These are phyloP conservation scores for Petrocephalus sullivani DNA, from an alignment of 2,797 vertebrate species.

Conservation along the genomic window DNA sequence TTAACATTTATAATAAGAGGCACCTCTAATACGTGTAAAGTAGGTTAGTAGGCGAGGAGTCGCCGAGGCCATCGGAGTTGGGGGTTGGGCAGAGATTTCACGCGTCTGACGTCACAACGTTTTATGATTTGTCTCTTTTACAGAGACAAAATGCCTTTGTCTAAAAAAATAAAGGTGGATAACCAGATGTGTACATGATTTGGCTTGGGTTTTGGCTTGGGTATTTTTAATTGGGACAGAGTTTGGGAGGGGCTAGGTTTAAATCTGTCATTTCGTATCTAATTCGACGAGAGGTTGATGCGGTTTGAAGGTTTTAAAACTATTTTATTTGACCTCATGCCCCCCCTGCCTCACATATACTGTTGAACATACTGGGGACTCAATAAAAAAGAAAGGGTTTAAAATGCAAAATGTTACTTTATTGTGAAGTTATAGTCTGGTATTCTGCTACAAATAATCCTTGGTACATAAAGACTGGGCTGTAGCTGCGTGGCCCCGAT, in stretches of 20 bases:
- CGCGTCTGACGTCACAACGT: neutral
- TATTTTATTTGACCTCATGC: neutral
- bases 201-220: conserved; percentile 14
- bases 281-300: neutral
- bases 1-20: too few relatives aligned
- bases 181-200: neutral
- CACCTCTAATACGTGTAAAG: neutral
- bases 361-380: neutral
- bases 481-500: neutral
- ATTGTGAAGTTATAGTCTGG: neutral
- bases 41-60: neutral
- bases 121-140: neutral
- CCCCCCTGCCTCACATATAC: neutral
- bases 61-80: neutral
- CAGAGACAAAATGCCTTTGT: neutral
- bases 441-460: neutral
- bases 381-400: neutral
- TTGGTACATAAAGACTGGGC: conserved; percentile 1
- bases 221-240: neutral
- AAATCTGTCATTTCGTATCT: neutral
- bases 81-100: neutral
- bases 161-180: neutral
- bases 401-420: neutral
- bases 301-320: neutral
- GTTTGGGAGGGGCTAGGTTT: neutral